A percentile compares a stretch with the other conserved stretches of the same genome.
Conservation (phyloP, 2,113 vertebrate species). For the Tachycineta bicolor region DNA sequence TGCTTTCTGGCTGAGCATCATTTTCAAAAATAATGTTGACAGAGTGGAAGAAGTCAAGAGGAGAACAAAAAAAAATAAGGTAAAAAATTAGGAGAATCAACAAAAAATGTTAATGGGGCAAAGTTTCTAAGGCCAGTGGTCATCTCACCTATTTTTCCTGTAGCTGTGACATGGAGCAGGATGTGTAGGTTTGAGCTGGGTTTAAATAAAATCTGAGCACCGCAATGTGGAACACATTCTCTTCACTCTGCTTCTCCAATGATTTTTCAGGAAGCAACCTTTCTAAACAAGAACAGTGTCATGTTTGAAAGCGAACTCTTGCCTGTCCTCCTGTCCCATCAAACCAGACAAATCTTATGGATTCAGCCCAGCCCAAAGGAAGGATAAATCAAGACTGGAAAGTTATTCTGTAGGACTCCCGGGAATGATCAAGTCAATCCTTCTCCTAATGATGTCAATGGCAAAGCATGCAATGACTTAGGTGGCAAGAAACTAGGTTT, state of each 20-base stretch:
- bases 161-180: neutral
- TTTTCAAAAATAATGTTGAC: neutral
- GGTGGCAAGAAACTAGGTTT: slow-evolving; percentile 36
- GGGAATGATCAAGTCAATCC: slow-evolving; percentile 5
- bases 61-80: neutral
- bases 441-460: slow-evolving; percentile 41
- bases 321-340: neutral
- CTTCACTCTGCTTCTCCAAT: neutral
- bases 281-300: neutral
- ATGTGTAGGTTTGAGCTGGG: neutral
- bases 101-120: neutral
- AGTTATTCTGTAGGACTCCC: neutral
- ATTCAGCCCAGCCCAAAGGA: neutral
- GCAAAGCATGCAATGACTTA: slow-evolving; percentile 1
- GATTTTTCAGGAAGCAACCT: neutral
- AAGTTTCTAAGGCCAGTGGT: neutral
- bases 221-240: neutral
- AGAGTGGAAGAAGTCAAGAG: neutral
- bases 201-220: neutral
- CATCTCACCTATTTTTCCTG: neutral
- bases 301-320: neutral
- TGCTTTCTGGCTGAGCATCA: neutral
- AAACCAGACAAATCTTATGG: neutral
- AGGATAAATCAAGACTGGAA: slow-evolving; percentile 33
- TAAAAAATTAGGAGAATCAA: neutral